phyloP scores from a whole-genome alignment of 1,140 invertebrate species.

The Achatina immaculata region DNA sequence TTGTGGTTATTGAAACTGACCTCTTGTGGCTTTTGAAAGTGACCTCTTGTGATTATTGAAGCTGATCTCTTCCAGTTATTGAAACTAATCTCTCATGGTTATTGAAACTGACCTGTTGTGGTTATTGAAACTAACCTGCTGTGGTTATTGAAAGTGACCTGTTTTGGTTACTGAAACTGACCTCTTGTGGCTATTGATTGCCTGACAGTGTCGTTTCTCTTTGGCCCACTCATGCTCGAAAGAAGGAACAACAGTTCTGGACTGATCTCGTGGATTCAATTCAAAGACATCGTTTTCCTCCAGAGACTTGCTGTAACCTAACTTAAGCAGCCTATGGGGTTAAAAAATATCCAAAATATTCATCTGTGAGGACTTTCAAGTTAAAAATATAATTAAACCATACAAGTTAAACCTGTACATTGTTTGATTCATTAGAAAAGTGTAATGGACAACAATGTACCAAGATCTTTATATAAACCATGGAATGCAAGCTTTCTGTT shows the following conservation, averaged over 20 bases:
- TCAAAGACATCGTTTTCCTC: slow-evolving; percentile 24
- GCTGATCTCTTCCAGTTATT: too few species aligned
- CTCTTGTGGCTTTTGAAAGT: too few species aligned
- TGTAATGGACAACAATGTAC: too few species aligned
- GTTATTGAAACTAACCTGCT: too few species aligned
- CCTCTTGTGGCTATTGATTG: not conserved
- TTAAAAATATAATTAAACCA: not conserved
- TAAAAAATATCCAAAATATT: not conserved
- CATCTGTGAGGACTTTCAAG: not conserved
- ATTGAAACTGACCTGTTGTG: too few species aligned
- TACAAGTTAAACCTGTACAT: not conserved
- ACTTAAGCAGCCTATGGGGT: not conserved
- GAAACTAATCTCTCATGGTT: too few species aligned
- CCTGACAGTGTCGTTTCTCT: not conserved
- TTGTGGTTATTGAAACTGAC: too few species aligned
- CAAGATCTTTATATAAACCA: too few species aligned
- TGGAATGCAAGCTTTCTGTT: too few species aligned
- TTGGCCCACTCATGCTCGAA: slow-evolving; percentile 16
- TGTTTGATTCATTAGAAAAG: not conserved
- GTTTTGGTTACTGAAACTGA: too few species aligned
- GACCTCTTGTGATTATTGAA: too few species aligned
- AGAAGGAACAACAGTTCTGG: slow-evolving; percentile 17
- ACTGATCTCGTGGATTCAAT: slow-evolving; percentile 33
- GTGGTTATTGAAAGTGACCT: too few species aligned
- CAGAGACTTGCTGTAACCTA: slow-evolving; percentile 21